Percentiles rank a stretch among this genome's conserved stretches.
Conservation (phyloP, 2,113 vertebrate species). For the Nicator chloris region DNA sequence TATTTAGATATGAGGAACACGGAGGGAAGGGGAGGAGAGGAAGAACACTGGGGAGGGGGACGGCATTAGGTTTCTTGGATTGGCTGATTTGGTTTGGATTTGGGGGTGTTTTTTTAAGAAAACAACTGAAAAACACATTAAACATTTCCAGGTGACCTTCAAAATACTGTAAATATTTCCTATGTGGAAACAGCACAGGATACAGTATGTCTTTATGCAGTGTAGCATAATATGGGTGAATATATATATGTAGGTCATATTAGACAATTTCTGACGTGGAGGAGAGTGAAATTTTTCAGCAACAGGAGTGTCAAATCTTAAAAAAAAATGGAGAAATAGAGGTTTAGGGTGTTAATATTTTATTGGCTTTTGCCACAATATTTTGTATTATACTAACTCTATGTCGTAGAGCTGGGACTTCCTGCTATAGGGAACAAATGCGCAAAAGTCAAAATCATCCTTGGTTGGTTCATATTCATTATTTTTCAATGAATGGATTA, state of each 20-base stretch:
- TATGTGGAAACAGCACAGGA: background rate
- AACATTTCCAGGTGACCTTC: background rate
- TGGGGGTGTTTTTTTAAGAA: background rate
- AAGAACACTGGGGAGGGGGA: rapidly evolving
- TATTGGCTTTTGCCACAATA: background rate
- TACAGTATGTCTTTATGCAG: background rate
- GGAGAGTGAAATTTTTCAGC: background rate
- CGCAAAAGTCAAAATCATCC: background rate
- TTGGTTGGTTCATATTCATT: rapidly evolving
- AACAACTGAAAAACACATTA: background rate
- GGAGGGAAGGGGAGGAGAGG: rapidly evolving
- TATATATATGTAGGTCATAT: background rate
- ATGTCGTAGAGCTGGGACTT: background rate
- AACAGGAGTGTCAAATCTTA: background rate
- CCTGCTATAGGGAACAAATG: background rate
- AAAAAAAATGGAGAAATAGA: background rate
- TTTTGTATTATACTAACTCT: background rate
- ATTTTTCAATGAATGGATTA: background rate
- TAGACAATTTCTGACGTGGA: background rate
- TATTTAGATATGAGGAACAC: background rate
- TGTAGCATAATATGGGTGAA: background rate
- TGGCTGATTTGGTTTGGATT: background rate
- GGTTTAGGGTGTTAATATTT: rapidly evolving
- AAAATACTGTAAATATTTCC: background rate
- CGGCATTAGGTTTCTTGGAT: rapidly evolving